Percentiles rank a stretch among this genome's conserved stretches.
phyloP scores from a whole-genome alignment of 1,140 invertebrate genomes.

The Caenorhabditis inopinata region DNA sequence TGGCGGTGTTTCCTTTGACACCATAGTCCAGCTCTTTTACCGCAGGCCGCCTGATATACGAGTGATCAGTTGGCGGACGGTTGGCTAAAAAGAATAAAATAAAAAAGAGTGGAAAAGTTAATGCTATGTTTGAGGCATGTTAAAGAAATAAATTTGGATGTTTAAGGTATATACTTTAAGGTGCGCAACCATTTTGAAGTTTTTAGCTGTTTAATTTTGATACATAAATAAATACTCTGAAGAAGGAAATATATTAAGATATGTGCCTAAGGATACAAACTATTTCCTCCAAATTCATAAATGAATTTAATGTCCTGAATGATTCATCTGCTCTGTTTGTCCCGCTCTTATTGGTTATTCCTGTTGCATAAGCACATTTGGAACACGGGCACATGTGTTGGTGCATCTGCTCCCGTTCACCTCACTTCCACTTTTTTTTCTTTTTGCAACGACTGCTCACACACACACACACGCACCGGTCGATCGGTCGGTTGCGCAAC shows the following conservation, averaged over 20 bases:
- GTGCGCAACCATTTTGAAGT: too few relatives aligned
- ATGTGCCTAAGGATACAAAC: too few relatives aligned
- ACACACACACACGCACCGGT: not conserved
- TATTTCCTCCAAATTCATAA: too few relatives aligned
- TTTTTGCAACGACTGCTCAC: not conserved
- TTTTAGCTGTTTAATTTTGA: too few relatives aligned
- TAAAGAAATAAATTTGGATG: too few relatives aligned
- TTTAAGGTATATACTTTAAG: too few relatives aligned
- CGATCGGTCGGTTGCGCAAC: not conserved
- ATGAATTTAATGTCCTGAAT: too few relatives aligned
- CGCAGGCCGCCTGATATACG: not conserved
- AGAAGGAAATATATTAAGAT: too few relatives aligned
- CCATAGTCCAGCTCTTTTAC: constrained; percentile 6
- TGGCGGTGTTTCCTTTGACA: not conserved
- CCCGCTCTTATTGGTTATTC: too few relatives aligned
- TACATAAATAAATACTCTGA: too few relatives aligned
- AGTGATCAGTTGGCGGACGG: not conserved
- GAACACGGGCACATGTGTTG: constrained; percentile 17
- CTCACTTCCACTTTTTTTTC: not conserved
- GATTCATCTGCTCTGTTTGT: not conserved
- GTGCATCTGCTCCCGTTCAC: constrained; percentile 2
- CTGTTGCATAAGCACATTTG: constrained; percentile 24
- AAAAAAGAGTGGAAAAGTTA: not conserved
- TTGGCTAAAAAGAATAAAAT: not conserved
- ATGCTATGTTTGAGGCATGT: too few relatives aligned